Percentiles rank a stretch among this genome's conserved stretches.
Conservation (phyloP, 1,140 invertebrate genomes). For the Tribolium madens region DNA sequence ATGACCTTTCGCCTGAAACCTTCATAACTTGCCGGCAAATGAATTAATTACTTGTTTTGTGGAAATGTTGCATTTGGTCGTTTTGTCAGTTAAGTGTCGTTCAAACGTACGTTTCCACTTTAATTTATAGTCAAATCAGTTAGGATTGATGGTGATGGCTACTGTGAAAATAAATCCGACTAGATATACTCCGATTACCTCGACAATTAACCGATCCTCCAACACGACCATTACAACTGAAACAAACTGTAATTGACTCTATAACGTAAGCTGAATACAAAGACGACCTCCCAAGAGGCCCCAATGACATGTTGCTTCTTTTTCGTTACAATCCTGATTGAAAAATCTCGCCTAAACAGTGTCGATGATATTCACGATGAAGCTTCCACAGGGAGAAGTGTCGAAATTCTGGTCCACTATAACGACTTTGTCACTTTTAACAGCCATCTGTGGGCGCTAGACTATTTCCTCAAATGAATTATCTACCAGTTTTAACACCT, state of each 20-base stretch:
- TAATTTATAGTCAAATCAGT: background rate
- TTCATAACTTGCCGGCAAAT: background rate
- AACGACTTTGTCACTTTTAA: no score
- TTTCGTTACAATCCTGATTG: no score
- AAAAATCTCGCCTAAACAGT: no score
- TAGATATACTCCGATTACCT: background rate
- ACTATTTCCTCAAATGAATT: background rate
- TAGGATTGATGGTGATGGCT: background rate
- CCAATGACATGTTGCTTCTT: no score
- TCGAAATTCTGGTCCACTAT: background rate
- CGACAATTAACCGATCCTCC: background rate
- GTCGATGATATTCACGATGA: no score
- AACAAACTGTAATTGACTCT: background rate
- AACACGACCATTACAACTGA: background rate
- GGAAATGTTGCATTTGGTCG: no score
- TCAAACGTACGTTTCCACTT: background rate
- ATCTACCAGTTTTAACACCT: slow-evolving; percentile 16
- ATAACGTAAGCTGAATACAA: background rate
- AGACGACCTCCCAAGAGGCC: background rate
- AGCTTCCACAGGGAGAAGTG: background rate
- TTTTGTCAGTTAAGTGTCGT: background rate
- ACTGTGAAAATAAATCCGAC: background rate
- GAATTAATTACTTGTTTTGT: background rate
- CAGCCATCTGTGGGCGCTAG: background rate
- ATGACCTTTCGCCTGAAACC: background rate